Percentiles rank a stretch among this genome's conserved stretches.
Conservation (phyloP, 2,888 invertebrate genomes). For the Drosophila mercatorum region DNA sequence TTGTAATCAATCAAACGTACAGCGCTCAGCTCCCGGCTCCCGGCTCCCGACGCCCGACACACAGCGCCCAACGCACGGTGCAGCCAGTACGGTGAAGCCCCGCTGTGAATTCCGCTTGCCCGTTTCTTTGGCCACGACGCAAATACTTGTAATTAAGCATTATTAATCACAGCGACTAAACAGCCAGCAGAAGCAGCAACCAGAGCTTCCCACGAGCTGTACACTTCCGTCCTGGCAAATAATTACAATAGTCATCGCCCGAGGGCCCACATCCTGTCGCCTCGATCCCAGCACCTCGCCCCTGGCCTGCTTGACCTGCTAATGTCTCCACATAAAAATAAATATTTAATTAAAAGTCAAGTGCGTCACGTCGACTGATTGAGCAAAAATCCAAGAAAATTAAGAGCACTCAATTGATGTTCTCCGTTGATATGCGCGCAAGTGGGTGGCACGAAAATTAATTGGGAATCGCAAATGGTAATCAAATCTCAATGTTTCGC, state of each 20-base stretch:
- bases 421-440: neutral
- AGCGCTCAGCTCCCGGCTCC: neutral
- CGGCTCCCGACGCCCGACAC: neutral
- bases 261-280: conserved; percentile 35
- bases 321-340: conserved; percentile 67
- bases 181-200: conserved; percentile 26
- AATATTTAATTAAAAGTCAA: conserved; percentile 74
- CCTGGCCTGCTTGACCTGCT: conserved; percentile 19
- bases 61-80: neutral
- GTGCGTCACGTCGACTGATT: conserved; percentile 16
- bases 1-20: conserved; percentile 73
- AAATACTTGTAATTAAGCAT: conserved; percentile 76
- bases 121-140: conserved; percentile 31
- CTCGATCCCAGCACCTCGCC: neutral
- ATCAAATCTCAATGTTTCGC: neutral
- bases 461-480: neutral
- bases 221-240: conserved; percentile 66
- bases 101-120: conserved; percentile 31
- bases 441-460: no score
- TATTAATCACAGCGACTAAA: conserved; percentile 75
- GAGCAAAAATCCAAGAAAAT: neutral
- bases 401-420: conserved; percentile 1
- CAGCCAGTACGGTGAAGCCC: conserved; percentile 15
- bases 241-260: conserved; percentile 70
- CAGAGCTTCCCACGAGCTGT: conserved; percentile 29